phyloP scores from a whole-genome alignment of 2,113 vertebrate species.

The Hoplias malabaricus region DNA sequence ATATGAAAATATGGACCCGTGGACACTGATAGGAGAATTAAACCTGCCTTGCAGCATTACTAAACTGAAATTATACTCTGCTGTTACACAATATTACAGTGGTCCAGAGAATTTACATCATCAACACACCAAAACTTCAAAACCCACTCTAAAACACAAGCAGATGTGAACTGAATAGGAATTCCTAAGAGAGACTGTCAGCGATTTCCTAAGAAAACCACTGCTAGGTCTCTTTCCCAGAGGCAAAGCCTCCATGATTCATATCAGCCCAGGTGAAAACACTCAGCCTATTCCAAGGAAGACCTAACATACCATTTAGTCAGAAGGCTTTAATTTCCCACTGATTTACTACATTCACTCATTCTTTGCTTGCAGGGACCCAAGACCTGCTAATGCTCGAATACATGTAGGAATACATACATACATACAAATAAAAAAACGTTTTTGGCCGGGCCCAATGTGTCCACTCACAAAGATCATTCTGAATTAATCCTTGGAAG shows the following conservation, averaged over 20 bases:
- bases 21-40: background rate
- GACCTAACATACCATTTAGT: background rate
- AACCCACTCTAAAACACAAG: no score
- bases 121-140: background rate
- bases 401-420: background rate
- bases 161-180: no score
- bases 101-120: background rate
- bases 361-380: background rate
- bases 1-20: background rate
- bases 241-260: background rate
- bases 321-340: background rate
- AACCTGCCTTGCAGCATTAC: background rate
- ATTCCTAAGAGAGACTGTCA: background rate
- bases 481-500: no score
- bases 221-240: background rate
- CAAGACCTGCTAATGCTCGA: background rate
- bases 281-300: background rate
- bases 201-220: background rate
- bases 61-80: background rate
- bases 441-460: no score
- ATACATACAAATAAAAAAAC: no score
- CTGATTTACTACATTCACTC: background rate
- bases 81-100: no score
- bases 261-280: background rate
- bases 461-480: no score